Evolutionary conservation across 2,888 invertebrate species (phyloP).

Genomic region (Cephus sareptanus): DNA sequence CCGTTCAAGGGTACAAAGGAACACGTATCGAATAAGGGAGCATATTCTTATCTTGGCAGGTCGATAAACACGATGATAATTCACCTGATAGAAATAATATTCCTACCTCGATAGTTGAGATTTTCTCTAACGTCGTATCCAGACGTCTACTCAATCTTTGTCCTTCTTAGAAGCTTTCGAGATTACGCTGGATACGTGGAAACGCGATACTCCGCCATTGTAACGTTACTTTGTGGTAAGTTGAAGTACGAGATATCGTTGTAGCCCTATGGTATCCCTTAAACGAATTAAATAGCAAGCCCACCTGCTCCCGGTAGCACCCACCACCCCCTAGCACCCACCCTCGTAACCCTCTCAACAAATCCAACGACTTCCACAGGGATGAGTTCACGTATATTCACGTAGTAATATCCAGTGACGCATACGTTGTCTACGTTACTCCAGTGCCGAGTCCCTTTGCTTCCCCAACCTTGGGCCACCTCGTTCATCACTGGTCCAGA

Average conservation of each 20-base stretch:
- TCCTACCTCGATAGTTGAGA: too few species aligned
- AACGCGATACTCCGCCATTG: conserved; percentile 1
- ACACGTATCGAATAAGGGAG: neutral
- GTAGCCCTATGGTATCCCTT: neutral
- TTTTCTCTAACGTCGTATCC: neutral
- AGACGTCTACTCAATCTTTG: neutral
- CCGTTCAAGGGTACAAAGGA: neutral
- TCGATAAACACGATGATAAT: neutral
- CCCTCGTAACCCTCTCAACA: too few species aligned
- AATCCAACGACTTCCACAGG: conserved; percentile 32
- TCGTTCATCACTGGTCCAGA: neutral
- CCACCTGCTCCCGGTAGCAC: too few species aligned
- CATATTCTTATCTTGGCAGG: neutral
- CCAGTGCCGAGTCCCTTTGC: conserved; percentile 38
- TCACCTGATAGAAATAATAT: neutral
- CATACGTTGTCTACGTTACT: conserved; percentile 56
- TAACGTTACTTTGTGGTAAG: neutral
- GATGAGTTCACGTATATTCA: conserved; percentile 35
- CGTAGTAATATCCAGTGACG: conserved; percentile 51
- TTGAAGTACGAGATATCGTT: neutral
- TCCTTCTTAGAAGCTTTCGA: neutral
- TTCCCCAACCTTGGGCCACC: neutral
- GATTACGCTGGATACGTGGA: conserved; percentile 1
- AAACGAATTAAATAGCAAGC: too few species aligned
- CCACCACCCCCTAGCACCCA: too few species aligned